Conservation (phyloP, 2,797 vertebrate genomes). For the Pangasius macronema region DNA sequence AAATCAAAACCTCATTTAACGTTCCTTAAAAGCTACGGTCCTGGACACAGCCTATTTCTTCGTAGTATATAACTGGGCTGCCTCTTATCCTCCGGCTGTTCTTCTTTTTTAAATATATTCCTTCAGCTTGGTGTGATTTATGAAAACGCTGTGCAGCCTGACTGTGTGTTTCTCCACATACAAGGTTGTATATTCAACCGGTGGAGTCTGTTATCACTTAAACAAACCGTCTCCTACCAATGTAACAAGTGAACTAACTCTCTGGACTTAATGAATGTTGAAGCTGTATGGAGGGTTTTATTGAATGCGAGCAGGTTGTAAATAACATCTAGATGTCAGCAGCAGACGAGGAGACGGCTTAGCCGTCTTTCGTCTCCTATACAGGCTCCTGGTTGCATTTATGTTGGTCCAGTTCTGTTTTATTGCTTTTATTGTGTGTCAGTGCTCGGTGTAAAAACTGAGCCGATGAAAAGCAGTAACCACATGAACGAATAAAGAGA, state of each 20-base stretch:
- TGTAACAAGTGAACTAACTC: neutral
- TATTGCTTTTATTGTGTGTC: conserved; percentile 57
- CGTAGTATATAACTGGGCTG: neutral
- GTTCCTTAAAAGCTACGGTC: conserved; percentile 20
- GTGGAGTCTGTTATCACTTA: conserved; percentile 51
- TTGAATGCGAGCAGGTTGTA: conserved; percentile 23
- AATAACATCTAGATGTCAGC: conserved; percentile 16
- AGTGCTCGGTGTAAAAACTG: conserved; percentile 57
- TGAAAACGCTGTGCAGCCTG: conserved; percentile 51
- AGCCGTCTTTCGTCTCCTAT: conserved; percentile 2
- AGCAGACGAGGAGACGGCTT: neutral
- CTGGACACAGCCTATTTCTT: conserved; percentile 14
- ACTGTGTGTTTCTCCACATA: conserved; percentile 66
- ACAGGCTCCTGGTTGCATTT: conserved; percentile 45
- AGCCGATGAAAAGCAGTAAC: conserved; percentile 50
- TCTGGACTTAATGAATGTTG: conserved; percentile 20
- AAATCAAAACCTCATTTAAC: conserved; percentile 28
- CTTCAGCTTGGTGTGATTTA: conserved; percentile 38
- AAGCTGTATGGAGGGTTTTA: neutral
- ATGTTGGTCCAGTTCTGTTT: conserved; percentile 47
- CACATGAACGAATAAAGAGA: conserved; percentile 72
- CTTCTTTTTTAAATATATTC: conserved; percentile 47
- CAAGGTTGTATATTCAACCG: conserved; percentile 68
- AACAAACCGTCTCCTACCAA: neutral
- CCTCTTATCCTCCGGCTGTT: neutral